Evolutionary conservation across 37 sponge, comb jelly and placozoan species (phyloP), one percentile per base, ranked within the genome.

Genomic region (Trichoplax adhaerens): DNA sequence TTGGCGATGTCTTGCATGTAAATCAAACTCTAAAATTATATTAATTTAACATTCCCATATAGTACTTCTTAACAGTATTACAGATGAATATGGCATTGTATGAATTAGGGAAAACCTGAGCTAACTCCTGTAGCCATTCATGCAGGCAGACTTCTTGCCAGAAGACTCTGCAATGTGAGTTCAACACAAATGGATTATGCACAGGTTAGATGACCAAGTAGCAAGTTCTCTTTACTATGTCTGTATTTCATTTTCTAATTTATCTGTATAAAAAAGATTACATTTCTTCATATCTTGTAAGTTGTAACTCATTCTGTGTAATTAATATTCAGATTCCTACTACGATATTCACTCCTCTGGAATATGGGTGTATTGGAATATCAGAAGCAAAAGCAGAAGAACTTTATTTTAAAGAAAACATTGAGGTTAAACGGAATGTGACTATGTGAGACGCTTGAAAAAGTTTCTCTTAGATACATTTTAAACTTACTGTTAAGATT

Each of bases 121-220:
- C 29, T 29, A 29, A 29, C 29, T 29, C 29, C 29, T 0, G 29
- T 29, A 29, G 29, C 29, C 29, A 29, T 29, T 29, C 29, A 29
- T 29, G 29, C 29, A 29, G 29, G 29, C 29, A 29, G 0, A 29
- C 29, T 29, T 29, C 29, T 29, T 29, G 29, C 29, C 29, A 29
- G 29, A 29, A 29, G 29, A 29, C 29, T 29, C 29, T 29, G 29
- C 29, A 29, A 29, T 29, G 29, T 29, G 29, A 29, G 29, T 29
- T 29, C 50, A 0, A 48, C 73, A 3, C 29, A 67, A 8, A 80
- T 85, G 83, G 68, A 85, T 64, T 85, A 85, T 46, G 54, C 77
- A 49, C 55, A 58, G 79, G 86, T 81, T 48, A 63, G 74, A 60
- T 12, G 12, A n/a, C 62, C 62, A 60, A n/a, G 62, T 60, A 60